These are phyloP conservation scores for Hassar affinis DNA, from an alignment of 2,113 vertebrate genomes.

Conservation along the genomic window DNA sequence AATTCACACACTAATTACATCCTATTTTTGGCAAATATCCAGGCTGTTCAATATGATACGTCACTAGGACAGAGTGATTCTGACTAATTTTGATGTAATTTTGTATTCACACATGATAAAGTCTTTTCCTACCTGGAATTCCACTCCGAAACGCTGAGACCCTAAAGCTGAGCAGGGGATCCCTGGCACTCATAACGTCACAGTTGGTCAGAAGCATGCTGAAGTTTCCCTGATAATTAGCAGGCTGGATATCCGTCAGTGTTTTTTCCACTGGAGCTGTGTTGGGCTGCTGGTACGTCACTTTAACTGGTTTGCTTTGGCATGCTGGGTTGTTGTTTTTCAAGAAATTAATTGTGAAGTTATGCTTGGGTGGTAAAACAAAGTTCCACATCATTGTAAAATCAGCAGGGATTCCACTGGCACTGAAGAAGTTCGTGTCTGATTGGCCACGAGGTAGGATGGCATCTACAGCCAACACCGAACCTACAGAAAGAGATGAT, in stretches of 20 bases:
- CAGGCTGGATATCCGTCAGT: constrained; percentile 73
- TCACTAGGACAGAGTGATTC: neutral
- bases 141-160: constrained; percentile 74
- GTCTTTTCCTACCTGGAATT: constrained; percentile 63
- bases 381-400: constrained; percentile 86
- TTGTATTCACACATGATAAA: neutral
- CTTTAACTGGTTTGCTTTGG: constrained; percentile 67
- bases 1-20: neutral
- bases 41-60: neutral
- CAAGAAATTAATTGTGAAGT: constrained; percentile 77
- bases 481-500: neutral
- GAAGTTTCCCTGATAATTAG: constrained; percentile 80
- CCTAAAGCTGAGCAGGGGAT: constrained; percentile 70
- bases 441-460: constrained; percentile 73
- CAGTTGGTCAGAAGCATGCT: constrained; percentile 84
- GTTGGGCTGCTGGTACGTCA: constrained; percentile 73
- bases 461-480: constrained; percentile 78
- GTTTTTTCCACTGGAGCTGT: constrained; percentile 60
- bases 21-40: neutral
- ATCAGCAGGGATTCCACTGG: constrained; percentile 69
- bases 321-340: constrained; percentile 77
- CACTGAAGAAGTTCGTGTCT: constrained; percentile 74
- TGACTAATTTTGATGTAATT: neutral
- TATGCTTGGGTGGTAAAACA: constrained; percentile 75
- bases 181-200: constrained; percentile 61